These are phyloP conservation scores for Pseudococcus viburni DNA, from an alignment of 2,888 invertebrate species.

Conservation along the genomic window DNA sequence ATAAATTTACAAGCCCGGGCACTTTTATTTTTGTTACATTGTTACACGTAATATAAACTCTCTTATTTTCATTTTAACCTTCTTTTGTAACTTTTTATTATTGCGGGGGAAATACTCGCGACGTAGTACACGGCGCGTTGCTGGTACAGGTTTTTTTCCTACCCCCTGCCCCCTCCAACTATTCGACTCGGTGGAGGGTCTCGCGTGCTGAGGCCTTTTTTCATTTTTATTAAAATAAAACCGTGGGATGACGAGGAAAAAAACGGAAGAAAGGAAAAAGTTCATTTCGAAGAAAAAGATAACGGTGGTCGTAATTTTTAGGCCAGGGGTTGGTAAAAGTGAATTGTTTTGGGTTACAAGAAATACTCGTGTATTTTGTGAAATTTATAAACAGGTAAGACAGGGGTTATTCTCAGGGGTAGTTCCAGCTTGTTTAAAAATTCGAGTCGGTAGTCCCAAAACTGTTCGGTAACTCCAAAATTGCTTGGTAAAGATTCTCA, in stretches of 20 bases:
- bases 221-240: conserved; percentile 16
- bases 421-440: too few species aligned
- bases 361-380: neutral
- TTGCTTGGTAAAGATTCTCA: too few species aligned
- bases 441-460: too few species aligned
- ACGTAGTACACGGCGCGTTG: neutral
- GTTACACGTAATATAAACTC: conserved; percentile 61
- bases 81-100: conserved; percentile 59
- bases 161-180: too few species aligned
- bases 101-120: conserved; percentile 40
- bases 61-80: conserved; percentile 61
- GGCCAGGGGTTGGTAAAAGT: neutral
- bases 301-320: neutral
- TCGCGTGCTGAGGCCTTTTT: neutral
- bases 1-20: conserved; percentile 54
- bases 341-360: neutral
- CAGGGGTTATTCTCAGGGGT: too few species aligned
- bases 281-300: neutral
- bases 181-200: neutral
- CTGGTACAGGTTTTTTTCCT: conserved; percentile 3
- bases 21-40: conserved; percentile 63
- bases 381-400: too few species aligned
- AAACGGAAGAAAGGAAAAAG: neutral
- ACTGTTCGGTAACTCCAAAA: too few species aligned
- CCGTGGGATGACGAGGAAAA: neutral